phyloP scores from a whole-genome alignment of 2,888 invertebrate genomes.

The Coleophora deauratella region DNA sequence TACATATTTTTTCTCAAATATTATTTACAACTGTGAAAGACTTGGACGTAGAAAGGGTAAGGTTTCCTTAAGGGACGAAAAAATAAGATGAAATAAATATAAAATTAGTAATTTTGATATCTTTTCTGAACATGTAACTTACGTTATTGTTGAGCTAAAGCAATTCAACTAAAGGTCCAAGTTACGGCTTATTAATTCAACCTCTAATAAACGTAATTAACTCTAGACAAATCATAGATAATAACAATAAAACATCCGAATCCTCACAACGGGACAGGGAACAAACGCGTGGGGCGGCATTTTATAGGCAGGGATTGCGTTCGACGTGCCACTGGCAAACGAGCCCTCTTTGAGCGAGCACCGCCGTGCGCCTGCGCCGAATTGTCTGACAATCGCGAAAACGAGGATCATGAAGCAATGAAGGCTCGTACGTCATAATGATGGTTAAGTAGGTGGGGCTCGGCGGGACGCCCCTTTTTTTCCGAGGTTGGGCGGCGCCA shows the following conservation, averaged over 20 bases:
- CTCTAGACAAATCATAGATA: background rate
- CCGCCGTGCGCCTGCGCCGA: conserved; percentile 53
- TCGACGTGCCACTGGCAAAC: conserved; percentile 63
- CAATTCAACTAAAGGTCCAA: too few species aligned
- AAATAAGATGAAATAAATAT: too few species aligned
- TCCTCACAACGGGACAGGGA: conserved; percentile 33
- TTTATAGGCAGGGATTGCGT: conserved; percentile 63
- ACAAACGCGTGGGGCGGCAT: conserved; percentile 61
- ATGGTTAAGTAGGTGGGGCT: conserved; percentile 68
- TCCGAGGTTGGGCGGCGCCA: conserved; percentile 64
- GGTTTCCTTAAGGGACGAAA: too few species aligned
- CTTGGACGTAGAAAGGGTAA: too few species aligned
- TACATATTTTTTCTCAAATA: too few species aligned
- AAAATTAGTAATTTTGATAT: too few species aligned
- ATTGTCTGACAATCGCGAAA: conserved; percentile 63
- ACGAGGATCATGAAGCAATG: conserved; percentile 63
- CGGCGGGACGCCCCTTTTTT: conserved; percentile 65
- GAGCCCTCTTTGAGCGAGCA: conserved; percentile 58
- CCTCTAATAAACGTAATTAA: too few species aligned
- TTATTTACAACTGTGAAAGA: too few species aligned
- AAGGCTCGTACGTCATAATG: conserved; percentile 29
- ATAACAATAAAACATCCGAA: background rate
- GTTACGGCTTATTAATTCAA: too few species aligned
- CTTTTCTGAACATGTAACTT: too few species aligned
- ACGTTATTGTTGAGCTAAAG: too few species aligned